Percentiles rank a stretch among this genome's conserved stretches.
These are phyloP conservation scores for Verasper variegatus DNA, from an alignment of 2,113 vertebrate species.

Conservation along the genomic window DNA sequence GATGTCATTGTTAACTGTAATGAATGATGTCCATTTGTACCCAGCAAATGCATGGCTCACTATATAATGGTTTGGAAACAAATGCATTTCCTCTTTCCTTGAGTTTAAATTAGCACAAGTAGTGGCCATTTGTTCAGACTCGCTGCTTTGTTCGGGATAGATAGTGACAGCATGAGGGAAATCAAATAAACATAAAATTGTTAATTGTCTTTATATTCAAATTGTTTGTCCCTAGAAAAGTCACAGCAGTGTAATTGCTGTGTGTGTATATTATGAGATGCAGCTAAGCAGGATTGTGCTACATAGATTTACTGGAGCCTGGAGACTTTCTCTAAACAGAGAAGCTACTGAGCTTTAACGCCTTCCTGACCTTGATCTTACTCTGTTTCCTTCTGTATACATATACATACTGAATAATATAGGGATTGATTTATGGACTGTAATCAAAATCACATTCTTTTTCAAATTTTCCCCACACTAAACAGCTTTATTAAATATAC, in stretches of 20 bases:
- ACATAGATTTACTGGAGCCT: conserved; percentile 59
- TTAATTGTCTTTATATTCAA: conserved; percentile 80
- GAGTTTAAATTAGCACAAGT: conserved; percentile 72
- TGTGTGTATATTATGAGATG: conserved; percentile 48
- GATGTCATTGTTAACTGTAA: conserved; percentile 81
- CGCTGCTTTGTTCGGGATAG: conserved; percentile 62
- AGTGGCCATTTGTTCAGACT: conserved; percentile 68
- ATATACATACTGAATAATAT: neutral
- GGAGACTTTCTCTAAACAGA: conserved; percentile 56
- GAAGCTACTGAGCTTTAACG: conserved; percentile 47
- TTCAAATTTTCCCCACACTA: neutral
- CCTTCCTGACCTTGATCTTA: conserved; percentile 41
- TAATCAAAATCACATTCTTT: neutral
- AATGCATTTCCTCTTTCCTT: conserved; percentile 74
- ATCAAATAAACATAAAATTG: conserved; percentile 78
- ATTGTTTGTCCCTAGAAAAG: conserved; percentile 65
- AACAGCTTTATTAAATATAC: neutral
- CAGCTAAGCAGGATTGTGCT: conserved; percentile 41
- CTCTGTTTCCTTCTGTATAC: conserved; percentile 2
- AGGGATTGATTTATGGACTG: neutral
- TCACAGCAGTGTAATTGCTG: conserved; percentile 65
- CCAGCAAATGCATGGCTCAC: conserved; percentile 69
- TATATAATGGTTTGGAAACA: conserved; percentile 76
- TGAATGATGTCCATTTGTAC: conserved; percentile 76
- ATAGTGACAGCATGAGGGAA: conserved; percentile 71